phyloP scores from a whole-genome alignment of 2,888 invertebrate species.

The Acanthosepion esculentum region DNA sequence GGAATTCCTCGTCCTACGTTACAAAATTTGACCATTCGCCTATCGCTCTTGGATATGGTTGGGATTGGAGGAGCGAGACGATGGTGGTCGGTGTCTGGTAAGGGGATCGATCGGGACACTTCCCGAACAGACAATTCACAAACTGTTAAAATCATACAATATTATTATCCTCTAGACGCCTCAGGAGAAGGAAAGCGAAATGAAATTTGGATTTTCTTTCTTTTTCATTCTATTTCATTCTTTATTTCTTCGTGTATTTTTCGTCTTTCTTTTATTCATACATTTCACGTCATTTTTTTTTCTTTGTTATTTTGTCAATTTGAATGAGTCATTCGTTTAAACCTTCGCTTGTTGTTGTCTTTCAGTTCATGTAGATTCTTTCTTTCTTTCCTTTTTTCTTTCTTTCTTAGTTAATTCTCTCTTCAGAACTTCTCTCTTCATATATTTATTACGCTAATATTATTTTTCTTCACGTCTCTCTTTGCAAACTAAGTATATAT shows the following conservation, averaged over 20 bases:
- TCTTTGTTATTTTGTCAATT: too few relatives aligned
- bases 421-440: too few relatives aligned
- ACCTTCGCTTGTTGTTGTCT: too few relatives aligned
- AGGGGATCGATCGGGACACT: background rate
- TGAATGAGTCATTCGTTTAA: too few relatives aligned
- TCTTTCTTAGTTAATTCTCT: background rate
- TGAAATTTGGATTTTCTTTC: background rate
- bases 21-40: background rate
- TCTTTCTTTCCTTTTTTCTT: background rate
- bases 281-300: too few relatives aligned
- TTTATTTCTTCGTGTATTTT: too few relatives aligned
- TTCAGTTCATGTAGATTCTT: background rate
- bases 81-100: background rate
- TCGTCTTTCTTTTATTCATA: too few relatives aligned
- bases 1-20: background rate
- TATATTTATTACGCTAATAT: too few relatives aligned
- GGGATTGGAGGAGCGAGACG: background rate
- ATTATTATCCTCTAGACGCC: background rate
- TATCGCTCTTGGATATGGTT: background rate
- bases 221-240: background rate
- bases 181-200: background rate
- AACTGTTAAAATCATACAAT: background rate
- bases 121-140: background rate
- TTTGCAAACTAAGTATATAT: too few relatives aligned
- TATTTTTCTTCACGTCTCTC: too few relatives aligned